Conservation (phyloP, 2,797 vertebrate genomes). For the Myotis planiceps region DNA sequence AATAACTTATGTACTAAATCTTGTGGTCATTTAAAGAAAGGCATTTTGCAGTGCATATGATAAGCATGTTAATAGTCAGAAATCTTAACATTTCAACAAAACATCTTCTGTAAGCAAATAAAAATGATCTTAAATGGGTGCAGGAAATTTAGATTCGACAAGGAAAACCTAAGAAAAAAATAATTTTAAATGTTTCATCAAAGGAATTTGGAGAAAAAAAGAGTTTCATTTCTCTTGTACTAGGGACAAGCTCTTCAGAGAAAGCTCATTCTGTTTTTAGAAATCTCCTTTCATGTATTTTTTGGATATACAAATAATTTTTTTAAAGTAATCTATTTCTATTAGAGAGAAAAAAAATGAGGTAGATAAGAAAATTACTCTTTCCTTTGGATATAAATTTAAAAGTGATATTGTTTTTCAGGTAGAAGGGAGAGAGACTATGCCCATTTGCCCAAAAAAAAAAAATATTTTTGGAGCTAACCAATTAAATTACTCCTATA, state of each 20-base stretch:
- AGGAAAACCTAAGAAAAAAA: background rate
- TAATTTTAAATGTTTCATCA: background rate
- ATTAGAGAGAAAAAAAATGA: background rate
- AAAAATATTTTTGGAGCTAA: background rate
- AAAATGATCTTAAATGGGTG: background rate
- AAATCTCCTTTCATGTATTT: background rate
- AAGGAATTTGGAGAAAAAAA: background rate
- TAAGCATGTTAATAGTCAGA: background rate
- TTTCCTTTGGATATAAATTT: background rate
- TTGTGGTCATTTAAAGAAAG: too few relatives aligned
- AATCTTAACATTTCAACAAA: background rate
- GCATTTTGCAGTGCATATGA: background rate
- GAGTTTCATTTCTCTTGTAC: background rate
- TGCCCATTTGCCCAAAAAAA: rapidly evolving
- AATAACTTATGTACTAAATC: too few relatives aligned
- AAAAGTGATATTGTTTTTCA: background rate
- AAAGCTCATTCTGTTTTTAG: background rate
- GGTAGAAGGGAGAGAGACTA: background rate
- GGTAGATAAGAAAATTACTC: background rate
- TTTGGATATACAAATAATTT: background rate
- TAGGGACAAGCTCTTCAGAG: background rate
- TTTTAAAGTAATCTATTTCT: background rate
- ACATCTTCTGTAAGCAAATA: background rate
- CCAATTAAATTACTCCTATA: background rate
- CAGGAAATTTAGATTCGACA: background rate